These are phyloP conservation scores for Neolamprologus variostigma DNA, from an alignment of 2,113 vertebrate species.

Conservation along the genomic window DNA sequence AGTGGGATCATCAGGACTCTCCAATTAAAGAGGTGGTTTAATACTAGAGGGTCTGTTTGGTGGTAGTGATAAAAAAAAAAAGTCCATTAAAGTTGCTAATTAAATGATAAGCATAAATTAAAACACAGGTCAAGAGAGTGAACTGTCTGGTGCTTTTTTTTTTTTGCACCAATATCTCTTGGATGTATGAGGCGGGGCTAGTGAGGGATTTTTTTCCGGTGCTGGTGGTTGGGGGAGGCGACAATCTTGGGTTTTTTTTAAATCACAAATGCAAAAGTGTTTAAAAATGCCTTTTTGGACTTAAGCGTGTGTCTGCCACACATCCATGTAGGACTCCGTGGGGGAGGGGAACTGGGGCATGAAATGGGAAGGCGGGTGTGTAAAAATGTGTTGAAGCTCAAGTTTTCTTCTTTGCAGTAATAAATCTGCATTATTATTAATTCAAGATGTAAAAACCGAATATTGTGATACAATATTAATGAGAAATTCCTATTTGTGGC, in stretches of 20 bases:
- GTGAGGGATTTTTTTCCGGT: not conserved
- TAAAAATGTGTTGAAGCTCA: not conserved
- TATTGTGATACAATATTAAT: not conserved
- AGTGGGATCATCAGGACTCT: conserved; percentile 52
- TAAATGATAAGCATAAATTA: conserved; percentile 70
- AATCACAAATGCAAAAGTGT: not conserved
- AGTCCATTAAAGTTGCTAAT: conserved; percentile 62
- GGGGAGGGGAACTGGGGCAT: not conserved
- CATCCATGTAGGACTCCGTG: not conserved
- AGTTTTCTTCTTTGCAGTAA: not conserved
- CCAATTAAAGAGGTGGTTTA: conserved; percentile 38
- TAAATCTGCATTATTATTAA: not conserved
- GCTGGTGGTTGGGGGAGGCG: not conserved
- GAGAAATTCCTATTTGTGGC: not conserved
- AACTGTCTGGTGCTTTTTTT: not conserved
- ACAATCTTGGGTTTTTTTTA: accelerated
- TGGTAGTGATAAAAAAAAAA: conserved; percentile 37
- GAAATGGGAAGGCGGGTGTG: not conserved
- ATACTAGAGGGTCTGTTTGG: conserved; percentile 21
- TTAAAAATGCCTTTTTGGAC: not conserved
- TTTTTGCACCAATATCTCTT: not conserved
- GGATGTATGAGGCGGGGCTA: not conserved
- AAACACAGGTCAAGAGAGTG: conserved; percentile 38
- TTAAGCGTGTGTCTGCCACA: not conserved
- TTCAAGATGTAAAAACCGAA: not conserved